These are phyloP conservation scores for Luperina testacea DNA, from an alignment of 2,888 invertebrate genomes.

Conservation along the genomic window DNA sequence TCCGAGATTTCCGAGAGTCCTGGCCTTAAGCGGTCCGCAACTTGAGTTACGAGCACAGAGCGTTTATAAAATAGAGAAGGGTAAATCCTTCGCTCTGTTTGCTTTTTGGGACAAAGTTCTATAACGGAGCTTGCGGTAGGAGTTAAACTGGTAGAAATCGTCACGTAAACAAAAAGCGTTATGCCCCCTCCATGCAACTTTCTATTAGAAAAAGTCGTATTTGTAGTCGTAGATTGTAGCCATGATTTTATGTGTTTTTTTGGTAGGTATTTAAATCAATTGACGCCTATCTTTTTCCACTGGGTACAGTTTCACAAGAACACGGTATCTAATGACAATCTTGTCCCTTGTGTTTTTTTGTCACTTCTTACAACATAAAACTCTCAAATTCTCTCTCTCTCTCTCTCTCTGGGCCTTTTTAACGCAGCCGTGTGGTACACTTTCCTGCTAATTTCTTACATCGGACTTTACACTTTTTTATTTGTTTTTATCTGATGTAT, in stretches of 20 bases:
- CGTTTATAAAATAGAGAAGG: slow-evolving; percentile 15
- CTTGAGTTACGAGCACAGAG: slow-evolving; percentile 39
- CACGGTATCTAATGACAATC: not conserved
- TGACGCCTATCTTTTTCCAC: not conserved
- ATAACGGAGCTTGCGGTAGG: not conserved
- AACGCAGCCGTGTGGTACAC: too few relatives aligned
- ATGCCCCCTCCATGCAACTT: too few relatives aligned
- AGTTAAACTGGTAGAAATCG: not conserved
- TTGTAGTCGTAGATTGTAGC: too few relatives aligned
- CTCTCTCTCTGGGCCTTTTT: too few relatives aligned
- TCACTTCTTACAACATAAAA: not conserved
- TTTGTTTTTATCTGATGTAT: too few relatives aligned
- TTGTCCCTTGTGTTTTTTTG: not conserved
- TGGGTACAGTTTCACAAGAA: not conserved
- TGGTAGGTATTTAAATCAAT: not conserved
- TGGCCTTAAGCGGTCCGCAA: slow-evolving; percentile 32
- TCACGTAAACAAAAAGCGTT: too few relatives aligned
- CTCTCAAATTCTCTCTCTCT: too few relatives aligned
- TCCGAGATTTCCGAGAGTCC: too few relatives aligned
- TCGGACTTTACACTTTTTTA: too few relatives aligned
- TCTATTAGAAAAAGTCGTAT: too few relatives aligned
- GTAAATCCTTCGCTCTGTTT: not conserved
- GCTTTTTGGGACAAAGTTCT: not conserved
- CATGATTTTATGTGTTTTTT: too few relatives aligned
- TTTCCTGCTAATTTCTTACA: too few relatives aligned